Conservation (phyloP, 2,113 vertebrate genomes). For the Pseudopodoces humilis region DNA sequence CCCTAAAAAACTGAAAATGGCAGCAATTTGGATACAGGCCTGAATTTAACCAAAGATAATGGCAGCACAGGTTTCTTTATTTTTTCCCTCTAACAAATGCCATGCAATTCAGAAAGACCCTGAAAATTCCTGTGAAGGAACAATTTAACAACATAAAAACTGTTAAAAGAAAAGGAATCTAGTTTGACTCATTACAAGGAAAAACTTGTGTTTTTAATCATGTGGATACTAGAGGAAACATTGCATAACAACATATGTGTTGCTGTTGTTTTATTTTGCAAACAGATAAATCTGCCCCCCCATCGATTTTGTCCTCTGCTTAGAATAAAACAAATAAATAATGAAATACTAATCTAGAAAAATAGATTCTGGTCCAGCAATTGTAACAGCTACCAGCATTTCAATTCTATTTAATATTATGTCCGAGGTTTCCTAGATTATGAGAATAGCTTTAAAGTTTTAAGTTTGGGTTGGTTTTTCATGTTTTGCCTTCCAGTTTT, state of each 20-base stretch:
- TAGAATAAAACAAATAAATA: slow-evolving; percentile 3
- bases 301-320: background rate
- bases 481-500: background rate
- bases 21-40: background rate
- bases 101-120: background rate
- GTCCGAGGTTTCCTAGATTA: background rate
- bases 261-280: slow-evolving; percentile 9
- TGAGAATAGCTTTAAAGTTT: background rate
- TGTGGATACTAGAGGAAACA: background rate
- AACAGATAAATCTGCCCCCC: background rate
- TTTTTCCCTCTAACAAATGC: background rate
- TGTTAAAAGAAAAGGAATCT: background rate
- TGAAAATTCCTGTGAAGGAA: background rate
- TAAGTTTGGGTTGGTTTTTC: background rate
- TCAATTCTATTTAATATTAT: background rate
- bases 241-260: background rate
- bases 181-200: slow-evolving; percentile 10
- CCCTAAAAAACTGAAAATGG: background rate
- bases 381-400: background rate
- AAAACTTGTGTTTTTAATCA: slow-evolving; percentile 51
- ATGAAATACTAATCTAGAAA: background rate
- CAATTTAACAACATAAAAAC: background rate
- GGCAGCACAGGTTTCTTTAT: background rate
- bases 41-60: background rate
- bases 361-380: background rate